These are phyloP conservation scores for Himalopsyche tibetana DNA, from an alignment of 2,888 invertebrate genomes.

Conservation along the genomic window DNA sequence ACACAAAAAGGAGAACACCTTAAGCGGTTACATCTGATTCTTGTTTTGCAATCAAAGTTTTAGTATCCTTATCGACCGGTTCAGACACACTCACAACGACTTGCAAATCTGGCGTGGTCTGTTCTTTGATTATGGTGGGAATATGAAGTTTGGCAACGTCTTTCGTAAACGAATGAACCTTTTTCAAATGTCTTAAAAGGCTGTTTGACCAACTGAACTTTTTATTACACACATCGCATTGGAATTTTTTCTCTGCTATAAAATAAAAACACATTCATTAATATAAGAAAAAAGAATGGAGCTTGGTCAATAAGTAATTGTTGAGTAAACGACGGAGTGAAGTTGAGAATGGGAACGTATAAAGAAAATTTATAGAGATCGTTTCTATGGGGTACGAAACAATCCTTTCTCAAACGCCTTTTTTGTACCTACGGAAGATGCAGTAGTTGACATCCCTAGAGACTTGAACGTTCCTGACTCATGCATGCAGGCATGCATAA, in stretches of 20 bases:
- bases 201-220: constrained; percentile 39
- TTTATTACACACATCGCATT: constrained; percentile 13
- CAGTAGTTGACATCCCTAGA: neutral
- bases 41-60: neutral
- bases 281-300: neutral
- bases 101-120: neutral
- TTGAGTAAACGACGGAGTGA: neutral
- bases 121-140: neutral
- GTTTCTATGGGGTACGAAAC: neutral
- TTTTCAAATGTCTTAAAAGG: constrained; percentile 11
- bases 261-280: neutral
- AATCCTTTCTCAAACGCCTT: no score
- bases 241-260: constrained; percentile 36
- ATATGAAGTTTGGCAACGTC: constrained; percentile 30
- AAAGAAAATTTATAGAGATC: neutral
- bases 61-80: neutral
- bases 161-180: neutral
- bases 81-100: constrained; percentile 14
- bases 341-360: neutral
- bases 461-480: no score
- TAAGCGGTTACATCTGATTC: neutral
- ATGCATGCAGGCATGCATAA: no score
- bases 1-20: neutral
- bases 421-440: neutral
- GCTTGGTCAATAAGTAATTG: neutral